Conservation (phyloP, 2,797 vertebrate species). For the Sebastes paucispinis region DNA sequence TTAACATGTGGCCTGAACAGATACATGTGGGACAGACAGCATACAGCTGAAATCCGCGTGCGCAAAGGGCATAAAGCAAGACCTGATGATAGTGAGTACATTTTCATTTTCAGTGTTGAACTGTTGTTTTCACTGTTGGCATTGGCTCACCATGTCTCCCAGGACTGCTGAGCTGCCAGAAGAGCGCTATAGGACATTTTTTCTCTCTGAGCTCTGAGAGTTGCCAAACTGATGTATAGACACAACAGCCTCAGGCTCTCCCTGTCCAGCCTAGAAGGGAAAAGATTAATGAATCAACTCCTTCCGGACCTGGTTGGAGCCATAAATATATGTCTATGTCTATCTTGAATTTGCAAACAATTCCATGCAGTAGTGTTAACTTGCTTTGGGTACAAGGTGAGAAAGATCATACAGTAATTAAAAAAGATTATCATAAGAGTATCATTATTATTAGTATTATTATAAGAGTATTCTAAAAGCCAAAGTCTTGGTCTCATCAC, state of each 20-base stretch:
- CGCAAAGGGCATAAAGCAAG: not conserved
- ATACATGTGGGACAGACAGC: not conserved
- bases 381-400: not conserved
- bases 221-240: constrained; percentile 71
- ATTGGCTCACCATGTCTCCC: constrained; percentile 79
- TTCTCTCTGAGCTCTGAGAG: constrained; percentile 76
- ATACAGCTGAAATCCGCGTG: not conserved
- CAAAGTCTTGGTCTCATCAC: too few species aligned
- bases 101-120: not conserved
- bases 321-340: too few species aligned
- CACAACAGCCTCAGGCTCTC: constrained; percentile 64
- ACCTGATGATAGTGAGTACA: not conserved
- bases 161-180: constrained; percentile 78
- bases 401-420: not conserved
- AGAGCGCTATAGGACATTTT: constrained; percentile 68
- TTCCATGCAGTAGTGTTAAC: not conserved
- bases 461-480: too few species aligned
- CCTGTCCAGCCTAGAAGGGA: constrained; percentile 53
- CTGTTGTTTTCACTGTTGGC: not conserved
- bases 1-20: constrained; percentile 67
- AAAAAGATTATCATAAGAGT: not conserved
- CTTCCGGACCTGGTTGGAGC: not conserved
- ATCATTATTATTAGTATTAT: too few species aligned
- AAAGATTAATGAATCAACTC: not conserved
- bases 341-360: not conserved